These are phyloP conservation scores for Phyllotreta cruciferae DNA, from an alignment of 2,888 invertebrate genomes.

Conservation along the genomic window DNA sequence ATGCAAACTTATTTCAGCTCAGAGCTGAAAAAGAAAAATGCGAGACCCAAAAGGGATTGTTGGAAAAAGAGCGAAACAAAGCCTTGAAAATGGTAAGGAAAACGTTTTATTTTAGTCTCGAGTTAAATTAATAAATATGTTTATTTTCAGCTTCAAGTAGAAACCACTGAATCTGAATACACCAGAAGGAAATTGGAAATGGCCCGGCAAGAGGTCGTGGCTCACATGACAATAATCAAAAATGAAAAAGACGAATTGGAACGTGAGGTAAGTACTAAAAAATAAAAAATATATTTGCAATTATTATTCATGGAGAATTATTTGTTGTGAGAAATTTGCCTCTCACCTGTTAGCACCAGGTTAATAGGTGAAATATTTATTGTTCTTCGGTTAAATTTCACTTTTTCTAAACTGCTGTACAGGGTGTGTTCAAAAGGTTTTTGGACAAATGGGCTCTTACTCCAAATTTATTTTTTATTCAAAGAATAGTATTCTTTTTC, in stretches of 20 bases:
- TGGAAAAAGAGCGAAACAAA: slow-evolving; percentile 62
- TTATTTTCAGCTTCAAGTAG: slow-evolving; percentile 62
- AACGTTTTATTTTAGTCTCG: slow-evolving; percentile 8
- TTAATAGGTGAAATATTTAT: no score
- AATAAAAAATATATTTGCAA: no score
- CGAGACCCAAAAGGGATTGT: slow-evolving; percentile 58
- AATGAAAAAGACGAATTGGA: slow-evolving; percentile 66
- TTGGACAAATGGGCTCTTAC: no score
- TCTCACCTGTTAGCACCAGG: no score
- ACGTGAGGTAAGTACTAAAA: slow-evolving; percentile 61
- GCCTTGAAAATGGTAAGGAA: slow-evolving; percentile 60
- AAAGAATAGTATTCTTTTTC: no score
- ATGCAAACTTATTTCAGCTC: slow-evolving; percentile 51
- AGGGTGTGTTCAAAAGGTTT: no score
- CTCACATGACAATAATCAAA: slow-evolving; percentile 66
- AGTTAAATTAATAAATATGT: slow-evolving; percentile 4
- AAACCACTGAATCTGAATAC: slow-evolving; percentile 65
- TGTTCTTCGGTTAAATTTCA: no score
- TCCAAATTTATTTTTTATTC: no score
- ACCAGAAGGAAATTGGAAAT: slow-evolving; percentile 65
- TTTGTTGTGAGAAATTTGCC: no score
- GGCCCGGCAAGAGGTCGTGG: slow-evolving; percentile 66
- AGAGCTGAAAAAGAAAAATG: slow-evolving; percentile 62
- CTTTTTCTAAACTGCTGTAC: no score
- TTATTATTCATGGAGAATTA: no score